Evolutionary conservation across 2,888 invertebrate genomes (phyloP).

Genomic region (Aleiodes alternator): DNA sequence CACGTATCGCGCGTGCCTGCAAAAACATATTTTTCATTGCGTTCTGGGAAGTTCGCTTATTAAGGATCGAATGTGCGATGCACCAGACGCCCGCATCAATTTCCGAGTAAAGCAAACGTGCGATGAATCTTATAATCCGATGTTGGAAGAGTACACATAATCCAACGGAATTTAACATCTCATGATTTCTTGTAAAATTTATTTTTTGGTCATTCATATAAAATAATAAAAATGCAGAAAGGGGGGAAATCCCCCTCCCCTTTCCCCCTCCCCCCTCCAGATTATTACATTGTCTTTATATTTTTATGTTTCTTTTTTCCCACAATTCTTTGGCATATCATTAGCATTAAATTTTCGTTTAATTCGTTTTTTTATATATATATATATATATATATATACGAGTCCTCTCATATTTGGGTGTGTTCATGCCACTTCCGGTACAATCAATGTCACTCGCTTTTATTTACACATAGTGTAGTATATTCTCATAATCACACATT

Average conservation of each 20-base stretch:
- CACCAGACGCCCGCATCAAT: slow-evolving; percentile 60
- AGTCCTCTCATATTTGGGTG: slow-evolving; percentile 19
- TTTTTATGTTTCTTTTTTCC: too few species aligned
- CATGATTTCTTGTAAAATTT: slow-evolving; percentile 17
- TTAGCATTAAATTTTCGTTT: slow-evolving; percentile 7
- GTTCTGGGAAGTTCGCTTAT: slow-evolving; percentile 68
- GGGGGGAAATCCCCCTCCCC: too few species aligned
- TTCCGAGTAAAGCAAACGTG: slow-evolving; percentile 66
- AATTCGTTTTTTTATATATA: not conserved
- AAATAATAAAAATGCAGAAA: not conserved
- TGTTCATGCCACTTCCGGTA: slow-evolving; percentile 37
- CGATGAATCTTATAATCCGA: slow-evolving; percentile 61
- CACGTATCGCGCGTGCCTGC: slow-evolving; percentile 72
- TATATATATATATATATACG: too few species aligned
- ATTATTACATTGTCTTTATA: too few species aligned
- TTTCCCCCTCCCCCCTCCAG: too few species aligned
- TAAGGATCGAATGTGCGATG: slow-evolving; percentile 60
- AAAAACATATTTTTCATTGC: slow-evolving; percentile 71
- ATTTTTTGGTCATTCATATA: slow-evolving; percentile 33
- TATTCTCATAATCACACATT: slow-evolving; percentile 26
- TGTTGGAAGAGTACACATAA: slow-evolving; percentile 18
- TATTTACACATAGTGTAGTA: too few species aligned
- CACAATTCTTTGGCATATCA: slow-evolving; percentile 22
- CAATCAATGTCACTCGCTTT: slow-evolving; percentile 45
- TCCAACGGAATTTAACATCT: slow-evolving; percentile 10